Base-by-base conservation (phyloP, 2,888 invertebrate genomes). In the Campopleginae sp. region DNA sequence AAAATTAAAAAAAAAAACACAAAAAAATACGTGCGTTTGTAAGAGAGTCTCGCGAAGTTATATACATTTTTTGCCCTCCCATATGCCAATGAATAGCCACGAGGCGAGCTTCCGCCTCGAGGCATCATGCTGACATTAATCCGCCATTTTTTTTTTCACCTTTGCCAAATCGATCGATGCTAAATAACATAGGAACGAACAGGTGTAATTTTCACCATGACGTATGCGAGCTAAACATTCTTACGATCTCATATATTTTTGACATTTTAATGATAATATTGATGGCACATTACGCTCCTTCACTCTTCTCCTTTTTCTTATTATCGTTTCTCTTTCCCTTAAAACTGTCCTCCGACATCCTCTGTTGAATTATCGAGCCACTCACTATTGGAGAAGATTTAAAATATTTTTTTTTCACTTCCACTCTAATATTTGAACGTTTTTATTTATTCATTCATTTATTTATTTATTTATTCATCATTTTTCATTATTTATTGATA, bases 101-200 rank as follows among this genome's bases (percentile, higher is more conserved):
- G 27, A 68, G 70, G 63, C 65, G 61, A 71, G 82, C 80, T 86
- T 83, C 83, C 83, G 83, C 83, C 86, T 80, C 80, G 78, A 86
- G 86, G 83, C 77, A 86, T 83, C 75, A 83, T 80, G 77, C 85
- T 82, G 77, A 80, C 86, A 86, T 86, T 86, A 86, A 86, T 86
- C 80, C 83, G 68, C 19, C 63, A 83, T 78, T 80, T 80, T 86
- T 82, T 82, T 80, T 63, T 81, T 54, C 83, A 86, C 76, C 86
- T 83, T 83, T 54, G 51, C 68, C 23, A 70, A 83, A 77, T 61
- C 82, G 75, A 76, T 80, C 74, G 85, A 82, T 68, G 72, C 77
- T 78, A 85, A 86, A 86, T 86, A 83, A 83, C 86, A 82, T 66
- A 54, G 80, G 68, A 27, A 61, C 79, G 61, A 82, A 82, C 80